These are phyloP conservation scores for Syrrhaptes paradoxus DNA, from an alignment of 2,113 vertebrate species.

Conservation along the genomic window DNA sequence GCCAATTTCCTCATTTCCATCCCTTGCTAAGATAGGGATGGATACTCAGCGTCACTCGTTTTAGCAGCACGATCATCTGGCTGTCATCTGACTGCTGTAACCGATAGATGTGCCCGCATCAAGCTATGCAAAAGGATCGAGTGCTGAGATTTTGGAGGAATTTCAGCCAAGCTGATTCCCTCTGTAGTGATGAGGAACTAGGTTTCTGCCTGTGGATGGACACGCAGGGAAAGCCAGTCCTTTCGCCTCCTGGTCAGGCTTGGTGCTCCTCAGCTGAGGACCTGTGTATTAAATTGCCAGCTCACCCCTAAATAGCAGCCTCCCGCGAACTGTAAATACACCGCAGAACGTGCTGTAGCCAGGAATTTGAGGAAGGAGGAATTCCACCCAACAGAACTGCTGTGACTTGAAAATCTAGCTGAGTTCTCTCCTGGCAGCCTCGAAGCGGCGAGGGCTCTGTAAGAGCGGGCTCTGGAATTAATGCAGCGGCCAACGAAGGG, in stretches of 20 bases:
- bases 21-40: not conserved
- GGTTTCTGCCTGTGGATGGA: not conserved
- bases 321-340: not conserved
- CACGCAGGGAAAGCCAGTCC: no score
- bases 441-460: not conserved
- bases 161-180: not conserved
- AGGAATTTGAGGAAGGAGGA: slow-evolving; percentile 32
- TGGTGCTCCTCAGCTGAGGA: not conserved
- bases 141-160: not conserved
- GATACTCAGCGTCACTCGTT: accelerated
- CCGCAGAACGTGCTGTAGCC: not conserved
- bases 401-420: slow-evolving; percentile 28
- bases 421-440: slow-evolving; percentile 4
- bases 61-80: not conserved
- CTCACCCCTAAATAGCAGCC: slow-evolving; percentile 40
- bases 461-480: not conserved
- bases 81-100: not conserved
- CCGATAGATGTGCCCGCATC: not conserved
- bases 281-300: not conserved
- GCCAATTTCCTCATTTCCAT: not conserved
- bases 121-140: not conserved
- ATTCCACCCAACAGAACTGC: slow-evolving; percentile 11
- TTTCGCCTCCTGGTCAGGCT: not conserved
- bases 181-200: not conserved
- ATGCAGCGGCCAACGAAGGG: not conserved